Evolutionary conservation across 2,113 vertebrate genomes (phyloP), one percentile per base, ranked within the genome.

Genomic region (Aspidoscelis tigris): DNA sequence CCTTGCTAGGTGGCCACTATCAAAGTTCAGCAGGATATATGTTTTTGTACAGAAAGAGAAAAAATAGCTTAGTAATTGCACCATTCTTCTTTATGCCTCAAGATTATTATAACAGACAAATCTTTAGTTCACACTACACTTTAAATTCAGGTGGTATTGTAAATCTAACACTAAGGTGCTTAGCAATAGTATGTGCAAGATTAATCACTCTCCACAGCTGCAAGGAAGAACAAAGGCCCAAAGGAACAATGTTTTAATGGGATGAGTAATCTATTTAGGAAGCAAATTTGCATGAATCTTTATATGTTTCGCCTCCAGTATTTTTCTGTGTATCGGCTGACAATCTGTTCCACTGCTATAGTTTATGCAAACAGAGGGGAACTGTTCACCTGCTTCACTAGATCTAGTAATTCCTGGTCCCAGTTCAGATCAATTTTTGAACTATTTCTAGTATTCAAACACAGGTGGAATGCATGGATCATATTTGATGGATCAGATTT

Each of bases 121-220:
- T 61, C 24, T 80, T 82, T 73, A 18, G 14, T 85, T 3, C 4
- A 41, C 20, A 20, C 78, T 24, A 53, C 3, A 1, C 68, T 84
- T 92, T 61, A 90, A 89, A 91, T 86, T 81, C 87, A 90, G 50
- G 14, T 7, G n/a, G 66, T 7, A 74, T 71, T 87, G 83, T 76
- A 88, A 74, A 86, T 43, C 44, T 6, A 69, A 3, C 79, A 43
- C 20, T 81, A 14, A 3, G 24, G 80, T 80, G 87, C 41, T 84
- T 78, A 89, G 58, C 65, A 91, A 44, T 11, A 74, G 33, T 47
- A 86, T 9, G 26, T 85, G 16, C 7, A 78, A 86, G 73, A 88
- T 47, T 83, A 86, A 88, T 78, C 81, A 82, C 26, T 24, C 22
- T 85, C 86, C 61, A 86, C 74, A 58, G 10, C 64, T 86, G 47